Evolutionary conservation across 35 echinoderm and acorn worm genomes (phyloP).

Genomic region (Apostichopus californicus): DNA sequence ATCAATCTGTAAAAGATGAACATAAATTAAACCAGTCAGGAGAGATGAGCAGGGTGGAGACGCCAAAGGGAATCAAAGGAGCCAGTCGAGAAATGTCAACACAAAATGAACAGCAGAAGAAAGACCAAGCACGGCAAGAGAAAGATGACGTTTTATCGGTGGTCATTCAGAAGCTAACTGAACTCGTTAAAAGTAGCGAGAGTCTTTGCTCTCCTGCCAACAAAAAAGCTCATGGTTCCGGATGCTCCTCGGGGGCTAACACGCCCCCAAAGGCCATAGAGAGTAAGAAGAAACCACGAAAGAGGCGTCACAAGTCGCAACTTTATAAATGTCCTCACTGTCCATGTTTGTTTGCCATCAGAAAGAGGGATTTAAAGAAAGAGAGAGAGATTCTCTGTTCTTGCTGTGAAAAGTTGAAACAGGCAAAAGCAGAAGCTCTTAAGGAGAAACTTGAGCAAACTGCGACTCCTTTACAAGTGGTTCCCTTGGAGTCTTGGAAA

Average conservation of each 20-base stretch:
- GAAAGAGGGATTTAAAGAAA: constrained; percentile 49
- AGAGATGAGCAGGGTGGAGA: not conserved
- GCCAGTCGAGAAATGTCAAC: not conserved
- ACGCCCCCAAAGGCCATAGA: constrained; percentile 12
- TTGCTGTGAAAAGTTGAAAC: constrained; percentile 77
- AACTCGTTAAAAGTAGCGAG: constrained; percentile 87
- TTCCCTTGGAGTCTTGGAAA: constrained; percentile 42
- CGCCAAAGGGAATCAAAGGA: not conserved
- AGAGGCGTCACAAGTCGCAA: constrained; percentile 16
- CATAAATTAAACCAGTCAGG: not conserved
- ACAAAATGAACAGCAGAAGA: not conserved
- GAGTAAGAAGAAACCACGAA: constrained; percentile 10
- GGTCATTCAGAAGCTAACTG: constrained; percentile 97
- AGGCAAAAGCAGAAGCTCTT: constrained; percentile 2
- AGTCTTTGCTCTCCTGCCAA: not conserved
- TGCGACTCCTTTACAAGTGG: not conserved
- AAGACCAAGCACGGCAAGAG: constrained; percentile 15
- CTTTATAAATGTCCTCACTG: constrained; percentile 93
- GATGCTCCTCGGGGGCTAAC: constrained; percentile 22
- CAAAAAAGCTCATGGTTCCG: not conserved
- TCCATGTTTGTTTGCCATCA: constrained; percentile 91
- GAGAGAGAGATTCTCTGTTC: constrained; percentile 64
- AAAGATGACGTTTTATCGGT: constrained; percentile 97
- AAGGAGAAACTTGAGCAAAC: not conserved
- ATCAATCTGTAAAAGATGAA: not conserved